Percentiles rank a stretch among this genome's conserved stretches.
phyloP scores from a whole-genome alignment of 2,797 vertebrate species.

The Gymnothorax reevesii region DNA sequence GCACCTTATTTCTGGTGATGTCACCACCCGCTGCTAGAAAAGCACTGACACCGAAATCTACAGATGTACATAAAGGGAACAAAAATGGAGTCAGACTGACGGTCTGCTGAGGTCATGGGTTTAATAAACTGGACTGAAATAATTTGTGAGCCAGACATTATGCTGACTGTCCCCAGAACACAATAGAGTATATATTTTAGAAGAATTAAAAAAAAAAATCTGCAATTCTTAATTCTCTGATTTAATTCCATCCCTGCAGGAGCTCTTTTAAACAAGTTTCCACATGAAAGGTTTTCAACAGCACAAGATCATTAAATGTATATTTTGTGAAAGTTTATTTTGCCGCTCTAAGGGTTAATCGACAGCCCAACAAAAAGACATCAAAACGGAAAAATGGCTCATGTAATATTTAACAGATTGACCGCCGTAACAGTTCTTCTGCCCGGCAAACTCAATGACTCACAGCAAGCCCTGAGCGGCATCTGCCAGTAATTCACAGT shows the following conservation, averaged over 20 bases:
- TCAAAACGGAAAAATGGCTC: neutral
- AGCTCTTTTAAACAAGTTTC: no score
- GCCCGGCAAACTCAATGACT: neutral
- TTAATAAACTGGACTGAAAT: neutral
- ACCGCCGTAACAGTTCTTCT: neutral
- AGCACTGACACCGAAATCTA: conserved; percentile 94
- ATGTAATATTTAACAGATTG: conserved; percentile 7
- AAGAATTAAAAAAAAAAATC: neutral
- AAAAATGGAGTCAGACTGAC: neutral
- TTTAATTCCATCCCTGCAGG: neutral
- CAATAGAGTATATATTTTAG: neutral
- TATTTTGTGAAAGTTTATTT: no score
- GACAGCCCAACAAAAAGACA: neutral
- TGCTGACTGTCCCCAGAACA: neutral
- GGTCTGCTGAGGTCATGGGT: neutral
- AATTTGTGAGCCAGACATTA: neutral
- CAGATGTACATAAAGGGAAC: conserved; percentile 26
- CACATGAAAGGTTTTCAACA: no score
- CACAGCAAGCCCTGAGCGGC: neutral
- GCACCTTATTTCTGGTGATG: conserved; percentile 94
- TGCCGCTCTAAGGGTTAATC: neutral
- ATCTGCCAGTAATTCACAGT: neutral
- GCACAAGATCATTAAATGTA: no score
- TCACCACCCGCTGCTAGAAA: conserved; percentile 93
- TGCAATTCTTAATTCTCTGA: neutral